Base-by-base conservation (phyloP, 2,797 vertebrate species). In the Pangasius sanitwongsei region DNA sequence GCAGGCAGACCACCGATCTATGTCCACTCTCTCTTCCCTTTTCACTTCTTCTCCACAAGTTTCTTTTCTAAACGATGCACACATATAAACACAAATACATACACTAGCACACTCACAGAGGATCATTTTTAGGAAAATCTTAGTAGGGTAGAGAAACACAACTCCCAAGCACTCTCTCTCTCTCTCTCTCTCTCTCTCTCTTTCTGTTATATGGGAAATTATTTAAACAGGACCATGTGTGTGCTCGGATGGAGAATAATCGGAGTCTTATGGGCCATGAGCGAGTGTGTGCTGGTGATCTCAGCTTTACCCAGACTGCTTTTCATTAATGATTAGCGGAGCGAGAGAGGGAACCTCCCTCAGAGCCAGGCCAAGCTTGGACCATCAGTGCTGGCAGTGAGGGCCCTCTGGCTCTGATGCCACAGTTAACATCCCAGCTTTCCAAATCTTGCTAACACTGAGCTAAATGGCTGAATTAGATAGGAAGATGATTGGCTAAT, bases 201-300 rank as follows among this genome's bases (percentile, higher is more conserved):
- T 82, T 63, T 90, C 82, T 87, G 61, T 88, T 72, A 90, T 89
- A 91, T 89, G 92, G 92, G 91, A 93, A 93, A 92, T 91, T 55
- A 88, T 94, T 92, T 94, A 95, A 96, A 94, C 90, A 92, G 91
- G 93, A 95, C 94, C 96, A 96, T 93, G 93, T 96, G 95, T 95
- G 91, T 86, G 89, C 91, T 87, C 89, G 93, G 92, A 94, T 92
- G 88, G 91, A 92, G 92, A 92, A 92, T 95, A 93, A 95, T 92
- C 92, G 88, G 90, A 92, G 92, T 94, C 92, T 95, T 91, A 95
- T 93, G 92, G 83, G 74, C 72, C 63, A 74, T 88, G 88, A 92
- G 93, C 81, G 92, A 89, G 59, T 89, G 90, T 91, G 87, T 63
- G 83, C 85, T 87, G 75, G 90, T 87, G 87, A 88, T 86, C 89